phyloP scores from a whole-genome alignment of 2,888 invertebrate species.

The Cephus pulcher region DNA sequence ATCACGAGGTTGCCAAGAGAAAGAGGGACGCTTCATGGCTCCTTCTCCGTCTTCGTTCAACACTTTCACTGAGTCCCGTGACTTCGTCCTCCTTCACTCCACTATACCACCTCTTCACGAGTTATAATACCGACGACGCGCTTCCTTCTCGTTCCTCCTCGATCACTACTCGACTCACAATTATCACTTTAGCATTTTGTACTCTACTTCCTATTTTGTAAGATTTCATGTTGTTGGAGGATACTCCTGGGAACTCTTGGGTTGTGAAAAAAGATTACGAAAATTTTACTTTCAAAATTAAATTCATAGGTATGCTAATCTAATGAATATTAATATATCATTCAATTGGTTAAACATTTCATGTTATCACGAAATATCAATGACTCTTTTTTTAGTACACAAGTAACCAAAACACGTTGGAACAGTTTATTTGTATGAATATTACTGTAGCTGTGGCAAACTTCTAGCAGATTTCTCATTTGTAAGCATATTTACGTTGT shows the following conservation, averaged over 20 bases:
- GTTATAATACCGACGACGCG: background rate
- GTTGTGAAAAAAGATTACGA: background rate
- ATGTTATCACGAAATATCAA: background rate
- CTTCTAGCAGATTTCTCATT: background rate
- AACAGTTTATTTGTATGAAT: background rate
- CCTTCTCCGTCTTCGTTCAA: conserved; percentile 9
- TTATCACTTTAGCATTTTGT: background rate
- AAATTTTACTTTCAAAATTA: background rate
- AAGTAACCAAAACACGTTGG: background rate
- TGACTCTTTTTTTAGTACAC: background rate
- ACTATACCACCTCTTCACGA: conserved; percentile 16
- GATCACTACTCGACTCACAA: background rate
- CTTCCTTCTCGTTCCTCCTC: background rate
- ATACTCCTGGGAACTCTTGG: background rate
- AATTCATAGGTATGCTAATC: background rate
- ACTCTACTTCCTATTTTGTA: background rate
- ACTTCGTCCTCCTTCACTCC: conserved; percentile 30
- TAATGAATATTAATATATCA: background rate
- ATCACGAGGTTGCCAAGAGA: background rate
- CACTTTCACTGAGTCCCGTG: conserved; percentile 48
- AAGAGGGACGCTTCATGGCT: background rate
- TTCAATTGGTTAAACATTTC: background rate
- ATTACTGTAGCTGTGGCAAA: background rate
- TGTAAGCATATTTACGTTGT: background rate
- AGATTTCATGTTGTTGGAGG: background rate